phyloP scores from a whole-genome alignment of 2,797 vertebrate species.

The Melanotaenia maccullochi region DNA sequence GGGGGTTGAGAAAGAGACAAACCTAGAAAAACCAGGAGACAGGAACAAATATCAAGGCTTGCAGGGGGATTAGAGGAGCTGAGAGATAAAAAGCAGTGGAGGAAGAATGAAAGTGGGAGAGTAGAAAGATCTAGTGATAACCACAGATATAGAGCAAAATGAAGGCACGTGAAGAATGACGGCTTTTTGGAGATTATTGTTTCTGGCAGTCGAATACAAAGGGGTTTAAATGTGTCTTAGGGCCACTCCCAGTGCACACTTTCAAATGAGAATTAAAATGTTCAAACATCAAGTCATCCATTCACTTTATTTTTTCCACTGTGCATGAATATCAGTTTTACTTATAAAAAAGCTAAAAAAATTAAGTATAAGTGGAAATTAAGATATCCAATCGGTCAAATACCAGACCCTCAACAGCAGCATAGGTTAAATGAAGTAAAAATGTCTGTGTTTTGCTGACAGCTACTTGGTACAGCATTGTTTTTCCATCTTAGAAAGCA shows the following conservation, averaged over 20 bases:
- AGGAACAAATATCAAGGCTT: slow-evolving; percentile 31
- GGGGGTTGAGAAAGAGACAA: slow-evolving; percentile 33
- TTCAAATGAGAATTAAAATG: background rate
- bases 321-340: background rate
- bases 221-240: background rate
- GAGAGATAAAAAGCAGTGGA: slow-evolving; percentile 3
- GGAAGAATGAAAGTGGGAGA: background rate
- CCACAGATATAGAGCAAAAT: slow-evolving; percentile 19
- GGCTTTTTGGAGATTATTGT: slow-evolving; percentile 13
- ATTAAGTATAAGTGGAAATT: background rate
- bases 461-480: background rate
- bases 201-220: slow-evolving; percentile 1
- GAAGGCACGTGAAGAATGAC: background rate
- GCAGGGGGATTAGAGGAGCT: slow-evolving; percentile 21
- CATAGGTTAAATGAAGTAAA: background rate
- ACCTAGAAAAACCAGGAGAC: slow-evolving; percentile 38
- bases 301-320: background rate
- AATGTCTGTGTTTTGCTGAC: background rate
- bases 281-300: background rate
- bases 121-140: slow-evolving; percentile 10
- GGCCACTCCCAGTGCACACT: background rate
- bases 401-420: background rate
- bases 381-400: background rate
- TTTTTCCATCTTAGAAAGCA: background rate
- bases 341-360: background rate